Evolutionary conservation across 2,113 vertebrate genomes (phyloP), one percentile per base, ranked within the genome.

Genomic region (Lophotis ruficrista): DNA sequence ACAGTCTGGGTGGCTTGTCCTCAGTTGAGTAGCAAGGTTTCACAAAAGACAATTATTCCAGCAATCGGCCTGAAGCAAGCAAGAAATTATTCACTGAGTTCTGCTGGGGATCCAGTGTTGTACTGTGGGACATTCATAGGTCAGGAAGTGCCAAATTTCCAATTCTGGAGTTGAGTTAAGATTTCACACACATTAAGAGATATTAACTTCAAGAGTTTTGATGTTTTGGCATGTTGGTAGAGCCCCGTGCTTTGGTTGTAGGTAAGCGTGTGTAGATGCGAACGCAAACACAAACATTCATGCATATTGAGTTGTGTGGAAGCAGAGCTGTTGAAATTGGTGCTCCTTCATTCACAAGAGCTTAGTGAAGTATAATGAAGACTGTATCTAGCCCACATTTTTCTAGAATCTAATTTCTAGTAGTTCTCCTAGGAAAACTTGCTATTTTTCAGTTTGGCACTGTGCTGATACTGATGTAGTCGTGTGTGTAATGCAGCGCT

Each of bases 321-420:
- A 87, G 72, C 69, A 84, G 58, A 25, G 82, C 7, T 43, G 48
- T 22, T 45, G 48, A 38, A 79, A 85, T 23, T 73, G 50, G 0
- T 53, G 57, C 57, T 79, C 31, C 30, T 91, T 77, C 82, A 65
- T 90, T 85, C 58, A 65, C 78, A n/a, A 25, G 72, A 70, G 51
- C 43, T 79, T 83, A 22, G 30, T 28, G 61, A 57, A 84, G 47
- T n/a, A 13, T 24, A 41, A 4, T 57, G 50, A 61, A 37, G 61
- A 6, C 70, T 81, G 2, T 23, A 35, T 65, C 35, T 58, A 28
- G 64, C 41, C 30, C 23, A 10, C 16, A 4, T 75, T 94, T 83
- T 78, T 78, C 56, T 86, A 48, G 60, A 80, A 48, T 33, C 33
- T 66, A 23, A 47, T 93, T 92, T 71, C 53, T 43, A 22, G 45